Percentiles rank a stretch among this genome's conserved stretches.
phyloP scores from a whole-genome alignment of 2,113 vertebrate species.

The Gavialis gangeticus region DNA sequence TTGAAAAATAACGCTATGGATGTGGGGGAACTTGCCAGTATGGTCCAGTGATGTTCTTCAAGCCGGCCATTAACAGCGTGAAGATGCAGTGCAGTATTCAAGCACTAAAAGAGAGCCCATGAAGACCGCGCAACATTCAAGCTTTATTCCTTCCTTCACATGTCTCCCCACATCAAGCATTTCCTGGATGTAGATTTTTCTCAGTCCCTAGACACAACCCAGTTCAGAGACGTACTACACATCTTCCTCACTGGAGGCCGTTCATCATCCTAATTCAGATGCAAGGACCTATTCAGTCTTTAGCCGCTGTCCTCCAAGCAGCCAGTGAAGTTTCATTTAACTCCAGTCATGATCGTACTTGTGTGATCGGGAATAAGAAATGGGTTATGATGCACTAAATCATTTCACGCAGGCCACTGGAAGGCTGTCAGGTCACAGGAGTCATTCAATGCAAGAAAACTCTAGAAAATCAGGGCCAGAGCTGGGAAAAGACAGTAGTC shows the following conservation, averaged over 20 bases:
- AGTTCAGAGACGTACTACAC: too few species aligned
- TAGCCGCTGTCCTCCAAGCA: too few species aligned
- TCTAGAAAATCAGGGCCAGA: background rate
- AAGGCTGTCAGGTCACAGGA: background rate
- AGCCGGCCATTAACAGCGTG: too few species aligned
- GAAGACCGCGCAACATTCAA: too few species aligned
- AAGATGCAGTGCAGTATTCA: too few species aligned
- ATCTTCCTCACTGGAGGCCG: background rate
- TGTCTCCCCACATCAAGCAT: background rate
- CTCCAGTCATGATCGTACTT: background rate
- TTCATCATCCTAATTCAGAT: too few species aligned
- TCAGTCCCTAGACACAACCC: background rate
- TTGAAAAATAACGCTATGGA: too few species aligned
- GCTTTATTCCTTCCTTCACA: rapidly evolving
- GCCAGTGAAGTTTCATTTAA: too few species aligned
- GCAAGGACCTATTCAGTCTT: too few species aligned
- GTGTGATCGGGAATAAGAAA: background rate
- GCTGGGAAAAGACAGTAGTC: background rate
- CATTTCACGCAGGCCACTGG: background rate
- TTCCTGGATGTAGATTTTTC: background rate
- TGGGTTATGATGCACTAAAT: background rate
- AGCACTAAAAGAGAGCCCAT: rapidly evolving
- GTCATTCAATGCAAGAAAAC: background rate
- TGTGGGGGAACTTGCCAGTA: too few species aligned
- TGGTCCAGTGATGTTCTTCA: too few species aligned